phyloP scores from a whole-genome alignment of 2,888 invertebrate genomes.

The Tenodera sinensis region DNA sequence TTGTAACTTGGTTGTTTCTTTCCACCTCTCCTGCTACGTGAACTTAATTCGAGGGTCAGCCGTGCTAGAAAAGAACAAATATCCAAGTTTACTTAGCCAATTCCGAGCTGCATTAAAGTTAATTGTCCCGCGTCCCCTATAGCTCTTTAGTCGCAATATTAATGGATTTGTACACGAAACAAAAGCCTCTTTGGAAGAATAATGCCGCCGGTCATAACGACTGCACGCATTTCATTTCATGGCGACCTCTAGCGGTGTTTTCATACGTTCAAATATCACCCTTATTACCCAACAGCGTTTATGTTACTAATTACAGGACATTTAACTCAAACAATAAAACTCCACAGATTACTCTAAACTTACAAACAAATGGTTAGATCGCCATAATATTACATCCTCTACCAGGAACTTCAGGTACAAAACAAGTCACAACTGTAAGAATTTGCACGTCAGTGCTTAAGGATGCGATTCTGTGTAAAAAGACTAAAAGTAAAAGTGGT shows the following conservation, averaged over 20 bases:
- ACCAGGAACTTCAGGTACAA: no score
- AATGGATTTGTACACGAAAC: slow-evolving; percentile 1
- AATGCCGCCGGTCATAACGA: background rate
- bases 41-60: background rate
- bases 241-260: background rate
- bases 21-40: background rate
- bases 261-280: no score
- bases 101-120: background rate
- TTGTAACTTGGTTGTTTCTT: background rate
- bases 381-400: no score
- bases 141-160: background rate
- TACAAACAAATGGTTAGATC: no score
- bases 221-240: background rate
- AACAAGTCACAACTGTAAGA: no score
- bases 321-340: no score
- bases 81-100: background rate
- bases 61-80: background rate
- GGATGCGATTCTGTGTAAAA: no score
- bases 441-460: no score
- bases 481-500: no score
- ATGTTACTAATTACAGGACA: no score
- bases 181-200: background rate
- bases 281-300: no score
- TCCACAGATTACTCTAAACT: no score
- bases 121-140: background rate